Evolutionary conservation across 2,888 invertebrate genomes (phyloP), one percentile per base, ranked within the genome.

Genomic region (Ceramica pisi): DNA sequence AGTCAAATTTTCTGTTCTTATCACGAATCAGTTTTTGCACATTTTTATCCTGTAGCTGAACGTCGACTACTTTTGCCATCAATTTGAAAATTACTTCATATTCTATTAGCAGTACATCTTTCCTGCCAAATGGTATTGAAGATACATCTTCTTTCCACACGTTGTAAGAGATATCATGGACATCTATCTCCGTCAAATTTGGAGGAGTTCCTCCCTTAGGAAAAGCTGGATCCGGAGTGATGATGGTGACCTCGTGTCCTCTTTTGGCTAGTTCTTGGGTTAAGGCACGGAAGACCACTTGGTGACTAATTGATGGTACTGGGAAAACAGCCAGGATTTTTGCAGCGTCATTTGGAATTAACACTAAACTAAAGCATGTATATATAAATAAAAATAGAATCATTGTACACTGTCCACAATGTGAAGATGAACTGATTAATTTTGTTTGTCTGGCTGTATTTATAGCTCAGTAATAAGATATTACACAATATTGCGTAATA

Each of bases 61-160:
- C 48, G n/a, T 48, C 48, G 48, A 48, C 48, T n/a, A 48, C 48
- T 48, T 48, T 48, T 9, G 48, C 48, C 48, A 48, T 48, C n/a
- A 48, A 48, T 48, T 19, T 19, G n/a, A 48, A 48, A n/a, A 48
- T 48, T n/a, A 48, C 48, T 48, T 48, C 48, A 19, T 48, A 48
- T 48, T 48, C 48, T 48, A n/a, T 48, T n/a, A 48, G 48, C 48
- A n/a, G n/a, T 19, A 48, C 48, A 48, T n/a, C n/a, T n/a, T 48
- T 48, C 8, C 48, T 48, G n/a, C 48, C 48, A 48, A 48, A 48
- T n/a, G 48, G 48, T 48, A 48, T 48, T 3, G 48, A n/a, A 7
- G 48, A 48, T n/a, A 48, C 48, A 48, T 48, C 48, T n/a, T 48
- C 48, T n/a, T 48, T 48, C n/a, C 48, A 48, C 8, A 48, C 48